Conservation (phyloP, 1,140 invertebrate species). For the Oedothorax gibbosus region DNA sequence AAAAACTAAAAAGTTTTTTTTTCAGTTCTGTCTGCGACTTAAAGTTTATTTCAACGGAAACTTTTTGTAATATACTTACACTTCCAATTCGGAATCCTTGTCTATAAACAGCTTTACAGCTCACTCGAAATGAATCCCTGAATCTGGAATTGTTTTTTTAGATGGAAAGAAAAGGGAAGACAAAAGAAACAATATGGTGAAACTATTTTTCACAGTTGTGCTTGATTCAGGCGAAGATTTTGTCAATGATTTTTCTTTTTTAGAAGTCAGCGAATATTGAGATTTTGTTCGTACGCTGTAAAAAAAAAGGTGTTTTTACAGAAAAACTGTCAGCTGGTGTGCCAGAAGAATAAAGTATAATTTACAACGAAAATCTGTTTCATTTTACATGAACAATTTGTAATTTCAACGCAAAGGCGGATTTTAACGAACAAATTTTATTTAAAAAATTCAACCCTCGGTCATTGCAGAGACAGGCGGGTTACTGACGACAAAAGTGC, state of each 20-base stretch:
- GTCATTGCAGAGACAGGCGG: too few relatives aligned
- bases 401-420: too few relatives aligned
- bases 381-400: too few relatives aligned
- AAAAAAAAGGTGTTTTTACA: too few relatives aligned
- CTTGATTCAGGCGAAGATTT: slow-evolving; percentile 38
- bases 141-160: slow-evolving; percentile 44
- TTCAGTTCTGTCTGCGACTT: slow-evolving; percentile 16
- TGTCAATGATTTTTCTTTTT: slow-evolving; percentile 33
- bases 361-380: too few relatives aligned
- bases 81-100: slow-evolving; percentile 31
- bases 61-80: slow-evolving; percentile 7
- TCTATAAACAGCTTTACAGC: slow-evolving; percentile 47
- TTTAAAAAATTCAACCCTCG: too few relatives aligned
- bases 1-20: background rate
- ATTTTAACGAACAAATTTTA: too few relatives aligned
- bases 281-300: slow-evolving; percentile 5
- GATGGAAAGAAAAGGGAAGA: background rate
- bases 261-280: slow-evolving; percentile 4
- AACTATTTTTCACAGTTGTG: slow-evolving; percentile 32
- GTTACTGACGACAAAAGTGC: too few relatives aligned
- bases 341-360: too few relatives aligned
- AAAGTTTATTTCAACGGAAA: slow-evolving; percentile 26
- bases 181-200: slow-evolving; percentile 1
- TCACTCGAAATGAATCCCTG: slow-evolving; percentile 36
- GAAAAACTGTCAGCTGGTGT: too few relatives aligned